Percentiles rank a stretch among this genome's conserved stretches.
Conservation (phyloP, 1,140 invertebrate species). For the Achroia grisella region DNA sequence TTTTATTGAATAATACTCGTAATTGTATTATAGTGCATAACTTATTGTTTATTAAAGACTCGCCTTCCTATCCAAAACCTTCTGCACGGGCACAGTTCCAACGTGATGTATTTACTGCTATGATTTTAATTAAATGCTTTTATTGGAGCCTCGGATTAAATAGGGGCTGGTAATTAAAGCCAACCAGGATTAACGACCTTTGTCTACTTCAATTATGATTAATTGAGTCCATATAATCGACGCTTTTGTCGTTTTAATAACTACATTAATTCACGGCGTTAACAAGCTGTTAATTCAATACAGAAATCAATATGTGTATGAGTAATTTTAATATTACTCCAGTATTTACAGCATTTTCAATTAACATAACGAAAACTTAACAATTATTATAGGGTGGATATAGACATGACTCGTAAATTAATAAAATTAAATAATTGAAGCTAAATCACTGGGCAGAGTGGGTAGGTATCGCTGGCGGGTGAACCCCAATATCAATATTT, state of each 20-base stretch:
- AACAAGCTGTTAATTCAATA: too few species aligned
- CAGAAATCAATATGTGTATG: too few species aligned
- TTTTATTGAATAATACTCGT: too few species aligned
- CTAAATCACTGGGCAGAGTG: slow-evolving; percentile 8
- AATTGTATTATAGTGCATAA: background rate
- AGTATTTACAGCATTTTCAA: background rate
- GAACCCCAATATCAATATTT: slow-evolving; percentile 42
- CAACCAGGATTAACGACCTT: slow-evolving; percentile 54
- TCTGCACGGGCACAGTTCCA: slow-evolving; percentile 8
- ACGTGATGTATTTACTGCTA: slow-evolving; percentile 25
- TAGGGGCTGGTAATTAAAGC: slow-evolving; percentile 52
- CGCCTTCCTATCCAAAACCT: slow-evolving; percentile 8
- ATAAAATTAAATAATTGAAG: slow-evolving; percentile 35
- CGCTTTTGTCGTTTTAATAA: slow-evolving; percentile 3
- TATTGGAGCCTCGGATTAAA: slow-evolving; percentile 46
- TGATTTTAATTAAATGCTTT: slow-evolving; percentile 61
- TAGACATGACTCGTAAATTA: slow-evolving; percentile 2
- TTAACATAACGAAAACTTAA: background rate
- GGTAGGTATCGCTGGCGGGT: slow-evolving; percentile 14
- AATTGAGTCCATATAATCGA: slow-evolving; percentile 34
- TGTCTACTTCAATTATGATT: slow-evolving; percentile 56
- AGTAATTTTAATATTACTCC: too few species aligned
- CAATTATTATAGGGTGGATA: background rate
- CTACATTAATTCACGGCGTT: background rate
- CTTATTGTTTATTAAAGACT: slow-evolving; percentile 15